Evolutionary conservation across 64 coral and sea anemone species (phyloP).

Genomic region (Exaiptasia diaphana): DNA sequence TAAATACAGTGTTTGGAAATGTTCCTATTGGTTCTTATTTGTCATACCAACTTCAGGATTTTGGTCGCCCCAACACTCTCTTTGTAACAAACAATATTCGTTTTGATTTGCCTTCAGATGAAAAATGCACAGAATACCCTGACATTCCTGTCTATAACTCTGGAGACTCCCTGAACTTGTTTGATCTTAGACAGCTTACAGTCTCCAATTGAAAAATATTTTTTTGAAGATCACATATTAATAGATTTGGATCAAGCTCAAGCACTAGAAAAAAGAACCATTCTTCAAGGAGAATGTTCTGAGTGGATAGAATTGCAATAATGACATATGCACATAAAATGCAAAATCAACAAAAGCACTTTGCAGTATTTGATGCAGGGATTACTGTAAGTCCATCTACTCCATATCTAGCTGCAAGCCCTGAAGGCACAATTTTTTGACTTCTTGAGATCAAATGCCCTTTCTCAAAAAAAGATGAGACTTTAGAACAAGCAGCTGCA

Average conservation of each 20-base stretch:
- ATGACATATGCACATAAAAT: too few relatives aligned
- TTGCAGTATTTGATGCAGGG: too few relatives aligned
- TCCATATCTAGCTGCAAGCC: too few relatives aligned
- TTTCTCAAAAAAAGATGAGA: conserved; percentile 12
- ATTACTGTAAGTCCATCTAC: too few relatives aligned
- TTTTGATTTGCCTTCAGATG: conserved; percentile 5
- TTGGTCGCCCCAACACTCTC: conserved; percentile 25
- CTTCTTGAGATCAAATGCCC: conserved; percentile 53
- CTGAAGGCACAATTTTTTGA: too few relatives aligned
- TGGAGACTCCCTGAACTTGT: not conserved
- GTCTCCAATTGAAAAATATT: not conserved
- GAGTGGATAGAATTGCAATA: too few relatives aligned
- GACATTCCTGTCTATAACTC: not conserved
- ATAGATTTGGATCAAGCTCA: not conserved
- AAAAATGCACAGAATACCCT: not conserved
- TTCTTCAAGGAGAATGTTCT: not conserved
- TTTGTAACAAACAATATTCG: conserved; percentile 4
- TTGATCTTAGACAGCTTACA: not conserved
- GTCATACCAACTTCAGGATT: not conserved
- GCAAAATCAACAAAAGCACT: too few relatives aligned
- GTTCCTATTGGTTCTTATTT: conserved; percentile 8
- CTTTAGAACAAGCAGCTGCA: conserved; percentile 15
- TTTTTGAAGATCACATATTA: not conserved
- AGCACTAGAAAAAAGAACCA: not conserved
- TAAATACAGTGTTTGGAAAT: conserved; percentile 40